Conservation (phyloP, 2,888 invertebrate species). For the Smittia aterrima region DNA sequence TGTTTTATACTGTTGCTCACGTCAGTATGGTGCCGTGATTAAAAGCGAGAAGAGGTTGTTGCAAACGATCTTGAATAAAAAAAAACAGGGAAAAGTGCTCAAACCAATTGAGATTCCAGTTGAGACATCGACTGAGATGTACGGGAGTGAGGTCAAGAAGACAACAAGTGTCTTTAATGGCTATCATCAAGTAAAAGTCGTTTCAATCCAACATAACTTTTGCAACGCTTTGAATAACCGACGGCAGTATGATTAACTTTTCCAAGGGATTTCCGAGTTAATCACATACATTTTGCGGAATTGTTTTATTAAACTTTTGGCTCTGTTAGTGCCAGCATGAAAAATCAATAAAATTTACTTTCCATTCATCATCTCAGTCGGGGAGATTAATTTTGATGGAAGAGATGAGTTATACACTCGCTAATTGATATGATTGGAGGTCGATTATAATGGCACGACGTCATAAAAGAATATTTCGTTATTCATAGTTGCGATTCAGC, state of each 20-base stretch:
- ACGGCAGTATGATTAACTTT: too few species aligned
- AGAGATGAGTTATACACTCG: neutral
- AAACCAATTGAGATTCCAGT: neutral
- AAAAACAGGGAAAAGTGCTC: neutral
- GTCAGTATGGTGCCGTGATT: slow-evolving; percentile 1
- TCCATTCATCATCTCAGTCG: slow-evolving; percentile 13
- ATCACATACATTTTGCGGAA: slow-evolving; percentile 3
- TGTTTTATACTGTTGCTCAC: slow-evolving; percentile 1
- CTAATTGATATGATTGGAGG: too few species aligned
- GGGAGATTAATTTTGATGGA: neutral
- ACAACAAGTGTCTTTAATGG: slow-evolving; percentile 40
- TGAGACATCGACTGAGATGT: neutral
- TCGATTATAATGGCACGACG: too few species aligned
- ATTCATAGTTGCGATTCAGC: too few species aligned
- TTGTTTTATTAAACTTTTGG: neutral
- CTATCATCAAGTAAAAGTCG: slow-evolving; percentile 38
- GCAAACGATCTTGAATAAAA: neutral
- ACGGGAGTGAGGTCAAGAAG: neutral
- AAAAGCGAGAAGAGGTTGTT: slow-evolving; percentile 4
- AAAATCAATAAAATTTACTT: slow-evolving; percentile 20
- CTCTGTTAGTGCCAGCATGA: neutral
- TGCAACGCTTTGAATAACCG: too few species aligned
- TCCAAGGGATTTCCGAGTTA: neutral
- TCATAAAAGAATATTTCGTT: too few species aligned
- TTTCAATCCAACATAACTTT: too few species aligned